A percentile compares a stretch with the other conserved stretches of the same genome.
Conservation (phyloP, 2,113 vertebrate species). For the Narcine bancroftii region DNA sequence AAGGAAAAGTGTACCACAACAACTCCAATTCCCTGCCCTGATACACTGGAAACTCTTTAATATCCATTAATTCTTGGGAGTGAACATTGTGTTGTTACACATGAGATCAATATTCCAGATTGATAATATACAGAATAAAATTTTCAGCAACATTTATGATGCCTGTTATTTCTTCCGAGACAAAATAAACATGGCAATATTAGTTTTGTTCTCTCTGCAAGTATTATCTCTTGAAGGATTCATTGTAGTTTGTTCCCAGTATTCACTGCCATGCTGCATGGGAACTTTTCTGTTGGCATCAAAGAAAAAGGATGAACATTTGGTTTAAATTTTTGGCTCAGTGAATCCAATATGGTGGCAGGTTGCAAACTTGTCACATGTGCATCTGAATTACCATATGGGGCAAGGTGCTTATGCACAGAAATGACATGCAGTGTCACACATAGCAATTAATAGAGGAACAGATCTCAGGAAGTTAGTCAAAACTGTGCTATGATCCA, state of each 20-base stretch:
- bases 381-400: slow-evolving; percentile 33
- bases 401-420: slow-evolving; percentile 19
- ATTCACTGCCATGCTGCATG: neutral
- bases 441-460: slow-evolving; percentile 35
- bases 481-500: slow-evolving; percentile 33
- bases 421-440: slow-evolving; percentile 34
- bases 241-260: neutral
- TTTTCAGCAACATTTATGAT: neutral
- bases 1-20: neutral
- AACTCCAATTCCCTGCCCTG: neutral
- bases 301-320: slow-evolving; percentile 32
- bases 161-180: neutral
- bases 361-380: slow-evolving; percentile 33
- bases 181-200: too few relatives aligned
- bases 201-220: neutral
- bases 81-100: neutral
- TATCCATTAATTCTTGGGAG: neutral
- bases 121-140: neutral
- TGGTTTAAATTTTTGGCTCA: slow-evolving; percentile 30
- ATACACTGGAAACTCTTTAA: too few relatives aligned
- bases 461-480: slow-evolving; percentile 33
- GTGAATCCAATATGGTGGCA: slow-evolving; percentile 34
- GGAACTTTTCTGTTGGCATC: slow-evolving; percentile 16
- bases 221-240: neutral
- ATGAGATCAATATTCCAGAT: neutral